Conservation (phyloP, 2,888 invertebrate genomes). For the Drosophila picticornis region DNA sequence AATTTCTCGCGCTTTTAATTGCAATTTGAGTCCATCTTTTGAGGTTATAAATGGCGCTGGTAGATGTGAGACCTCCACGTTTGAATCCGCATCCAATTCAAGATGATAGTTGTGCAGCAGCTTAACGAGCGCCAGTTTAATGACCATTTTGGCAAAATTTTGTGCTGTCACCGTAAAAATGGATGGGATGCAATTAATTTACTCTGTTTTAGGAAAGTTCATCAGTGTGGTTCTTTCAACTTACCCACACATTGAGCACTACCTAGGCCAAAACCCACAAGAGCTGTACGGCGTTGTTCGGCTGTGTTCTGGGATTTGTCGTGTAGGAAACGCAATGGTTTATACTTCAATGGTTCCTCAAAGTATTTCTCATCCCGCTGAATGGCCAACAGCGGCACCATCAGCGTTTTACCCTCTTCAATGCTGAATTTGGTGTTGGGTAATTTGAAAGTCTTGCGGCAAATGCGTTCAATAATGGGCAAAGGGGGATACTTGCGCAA, state of each 20-base stretch:
- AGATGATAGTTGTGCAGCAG: slow-evolving; percentile 78
- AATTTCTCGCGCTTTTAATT: slow-evolving; percentile 61
- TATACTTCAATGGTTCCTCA: slow-evolving; percentile 84
- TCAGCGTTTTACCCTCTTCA: slow-evolving; percentile 82
- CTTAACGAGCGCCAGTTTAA: slow-evolving; percentile 81
- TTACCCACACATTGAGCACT: slow-evolving; percentile 84
- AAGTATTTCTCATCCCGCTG: slow-evolving; percentile 85
- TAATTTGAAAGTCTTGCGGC: slow-evolving; percentile 82
- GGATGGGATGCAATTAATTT: background rate
- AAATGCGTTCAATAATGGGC: slow-evolving; percentile 84
- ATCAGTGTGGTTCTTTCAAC: slow-evolving; percentile 14
- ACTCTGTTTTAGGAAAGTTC: background rate
- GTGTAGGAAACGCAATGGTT: slow-evolving; percentile 85
- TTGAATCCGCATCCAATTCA: slow-evolving; percentile 50
- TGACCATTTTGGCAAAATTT: slow-evolving; percentile 81
- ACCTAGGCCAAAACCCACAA: slow-evolving; percentile 84
- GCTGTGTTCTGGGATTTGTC: slow-evolving; percentile 49
- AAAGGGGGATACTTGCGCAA: slow-evolving; percentile 85
- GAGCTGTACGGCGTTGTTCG: slow-evolving; percentile 49
- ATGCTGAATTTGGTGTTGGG: slow-evolving; percentile 81
- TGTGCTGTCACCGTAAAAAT: slow-evolving; percentile 66
- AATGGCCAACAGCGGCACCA: slow-evolving; percentile 84
- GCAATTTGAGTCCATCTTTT: slow-evolving; percentile 72
- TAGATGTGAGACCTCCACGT: slow-evolving; percentile 68
- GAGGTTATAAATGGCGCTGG: slow-evolving; percentile 69